Evolutionary conservation across 2,888 invertebrate genomes (phyloP), one percentile per base, ranked within the genome.

Genomic region (Aleiodes leptofemur): DNA sequence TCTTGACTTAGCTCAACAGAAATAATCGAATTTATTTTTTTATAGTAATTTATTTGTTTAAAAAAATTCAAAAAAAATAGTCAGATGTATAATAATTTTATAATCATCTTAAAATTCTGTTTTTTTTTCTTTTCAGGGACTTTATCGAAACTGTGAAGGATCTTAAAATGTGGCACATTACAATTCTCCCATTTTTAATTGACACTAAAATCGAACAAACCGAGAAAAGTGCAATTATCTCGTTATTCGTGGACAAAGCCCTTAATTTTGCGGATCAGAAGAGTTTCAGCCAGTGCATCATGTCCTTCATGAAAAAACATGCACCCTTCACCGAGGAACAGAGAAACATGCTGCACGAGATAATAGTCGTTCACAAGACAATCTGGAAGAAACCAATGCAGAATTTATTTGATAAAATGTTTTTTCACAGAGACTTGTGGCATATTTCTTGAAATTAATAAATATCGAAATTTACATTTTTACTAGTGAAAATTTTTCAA

Each of bases 111-210:
- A n/a, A 13, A 59, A 14, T 14, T 68, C 29, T 29, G 31, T 50
- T 50, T 64, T 29, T 53, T 50, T 51, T 57, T 66, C 31, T 68
- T 81, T 80, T 13, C 71, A 88, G 88, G n/a, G 80, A 83, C 43
- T 86, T 86, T 72, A 69, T 83, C 4, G 71, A 61, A 4, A 31
- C 77, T 3, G 83, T 82, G 4, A 80, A 82, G 66, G 86, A 86
- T 73, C 74, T 88, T 2, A 84, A 84, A 74, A 73, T 78, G 56
- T 88, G 88, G 88, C 88, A 88, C 69, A 77, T 87, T 57, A 23
- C 73, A 16, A 48, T 88, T 13, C 70, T 88, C 43, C 77, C 83
- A 16, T 81, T 69, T 57, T 64, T 83, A 43, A 72, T 82, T 11
- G 69, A 83, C 13, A 50, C 78, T 48, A 68, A 77, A 61, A 51